Base-by-base conservation (phyloP, 2,113 vertebrate genomes). In the Hymenochirus boettgeri region DNA sequence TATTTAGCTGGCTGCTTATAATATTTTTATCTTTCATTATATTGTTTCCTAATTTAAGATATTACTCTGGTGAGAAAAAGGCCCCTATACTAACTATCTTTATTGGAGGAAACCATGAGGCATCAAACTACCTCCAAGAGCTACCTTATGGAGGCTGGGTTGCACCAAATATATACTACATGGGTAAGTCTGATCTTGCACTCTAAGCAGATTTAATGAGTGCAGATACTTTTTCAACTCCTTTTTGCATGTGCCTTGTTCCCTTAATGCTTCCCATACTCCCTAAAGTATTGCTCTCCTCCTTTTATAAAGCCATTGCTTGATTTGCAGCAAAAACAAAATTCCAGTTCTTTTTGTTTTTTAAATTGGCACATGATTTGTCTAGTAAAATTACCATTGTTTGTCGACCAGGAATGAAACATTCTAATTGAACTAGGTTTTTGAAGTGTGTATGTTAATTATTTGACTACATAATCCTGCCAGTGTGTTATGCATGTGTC, bases 61-160 rank as follows among this genome's bases (percentile, higher is more conserved):
- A 99, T 71, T 98, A 96, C 51, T 97, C 95, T 52, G 94, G 95
- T 63, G 94, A 99, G 80, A 99, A 94, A 77, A 90, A 86, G 62
- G 95, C 94, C 10, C 94, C 95, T 0, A 74, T 99, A 51, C 83
- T 99, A 56, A 99, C 96, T 2, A 79, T 99, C 62, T 99, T 99
- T 73, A 93, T 99, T 31, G 96, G 96, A 5, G 96, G 96, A 53
- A 99, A 99, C 78, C 96, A 98, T 0, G 95, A 99, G 75, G 95
- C 95, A 2, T 97, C 95, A 33, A 98, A 98, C 72, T 88, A 97
- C 75, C 75, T 98, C 57, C 96, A 98, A 75, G 96, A 97, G 75
- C 86, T 98, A 56, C 88, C 93, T 0, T 99, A 96, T n/a, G 96
- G 96, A 45, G 96, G 96, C 52, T 95, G 96, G 96, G 96, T 96